Conservation (phyloP, 64 coral and sea anemone species). For the Montipora sp. region DNA sequence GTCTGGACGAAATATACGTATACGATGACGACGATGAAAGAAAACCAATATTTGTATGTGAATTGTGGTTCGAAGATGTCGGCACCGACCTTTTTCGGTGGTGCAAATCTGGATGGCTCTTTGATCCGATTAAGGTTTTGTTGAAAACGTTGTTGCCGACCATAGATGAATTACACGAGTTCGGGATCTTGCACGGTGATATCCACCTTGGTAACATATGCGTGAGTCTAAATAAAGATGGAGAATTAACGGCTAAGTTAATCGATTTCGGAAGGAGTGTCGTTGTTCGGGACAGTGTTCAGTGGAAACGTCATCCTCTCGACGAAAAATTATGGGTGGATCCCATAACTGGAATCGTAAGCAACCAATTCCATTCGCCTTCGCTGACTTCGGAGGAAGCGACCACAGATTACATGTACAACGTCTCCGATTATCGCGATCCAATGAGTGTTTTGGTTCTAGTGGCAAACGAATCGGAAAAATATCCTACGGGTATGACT, state of each 20-base stretch:
- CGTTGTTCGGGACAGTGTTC: background rate
- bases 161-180: background rate
- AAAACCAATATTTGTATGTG: background rate
- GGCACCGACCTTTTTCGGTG: background rate
- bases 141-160: background rate
- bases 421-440: background rate
- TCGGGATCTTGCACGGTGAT: background rate
- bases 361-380: background rate
- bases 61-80: background rate
- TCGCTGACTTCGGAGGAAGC: background rate
- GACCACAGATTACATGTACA: background rate
- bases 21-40: background rate
- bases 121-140: background rate
- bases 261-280: background rate
- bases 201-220: background rate
- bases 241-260: background rate
- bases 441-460: background rate
- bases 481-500: background rate
- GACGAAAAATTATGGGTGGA: background rate
- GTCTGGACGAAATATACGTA: background rate
- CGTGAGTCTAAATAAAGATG: background rate
- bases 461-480: background rate
- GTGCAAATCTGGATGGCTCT: background rate
- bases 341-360: background rate
- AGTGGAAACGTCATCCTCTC: background rate